Evolutionary conservation across 2,113 vertebrate genomes (phyloP), one percentile per base, ranked within the genome.

Genomic region (Octodon degus): DNA sequence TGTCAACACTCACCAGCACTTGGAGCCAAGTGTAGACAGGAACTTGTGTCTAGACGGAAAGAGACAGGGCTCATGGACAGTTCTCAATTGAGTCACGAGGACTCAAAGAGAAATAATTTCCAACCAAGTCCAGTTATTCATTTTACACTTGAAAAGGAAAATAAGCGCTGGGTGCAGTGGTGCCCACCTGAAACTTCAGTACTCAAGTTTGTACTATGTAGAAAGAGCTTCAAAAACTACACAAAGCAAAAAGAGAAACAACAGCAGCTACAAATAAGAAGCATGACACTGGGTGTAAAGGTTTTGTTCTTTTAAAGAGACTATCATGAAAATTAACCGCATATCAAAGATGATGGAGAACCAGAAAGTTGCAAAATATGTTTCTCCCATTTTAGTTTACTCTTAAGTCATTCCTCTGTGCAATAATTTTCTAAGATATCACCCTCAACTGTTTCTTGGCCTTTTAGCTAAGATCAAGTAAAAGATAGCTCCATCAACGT

Each of bases 111-210:
- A 81, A 53, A 47, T 19, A 34, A 88, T 40, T 90, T 91, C 50
- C 63, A 84, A 72, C 19, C 70, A 92, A 80, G 19, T 55, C 32
- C 40, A 74, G 20, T 40, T 60, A 62, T 17, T 89, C 55, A 60
- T 60, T 79, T 84, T 79, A 70, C 7, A 40, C 25, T 32, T 83
- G 53, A 83, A 89, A 93, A 91, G 43, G 34, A 91, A 96, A 90
- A 76, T 11, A 43, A 76, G 30, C 19, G 47, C 50, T 34, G 14
- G 77, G 50, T n/a, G 9, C 37, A 11, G 37, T 43, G 37, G 24
- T 47, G 12, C 24, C 20, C 5, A 2, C 24, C 74, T 27, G 24
- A 14, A 25, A 77, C 14, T 24, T 77, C 40, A 47, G 74, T 40
- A 47, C 5, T 77, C 40, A 77, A 43, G 40, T 27, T 14, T 47